Conservation (phyloP, 2,113 vertebrate species). For the Oxyruncus cristatus region DNA sequence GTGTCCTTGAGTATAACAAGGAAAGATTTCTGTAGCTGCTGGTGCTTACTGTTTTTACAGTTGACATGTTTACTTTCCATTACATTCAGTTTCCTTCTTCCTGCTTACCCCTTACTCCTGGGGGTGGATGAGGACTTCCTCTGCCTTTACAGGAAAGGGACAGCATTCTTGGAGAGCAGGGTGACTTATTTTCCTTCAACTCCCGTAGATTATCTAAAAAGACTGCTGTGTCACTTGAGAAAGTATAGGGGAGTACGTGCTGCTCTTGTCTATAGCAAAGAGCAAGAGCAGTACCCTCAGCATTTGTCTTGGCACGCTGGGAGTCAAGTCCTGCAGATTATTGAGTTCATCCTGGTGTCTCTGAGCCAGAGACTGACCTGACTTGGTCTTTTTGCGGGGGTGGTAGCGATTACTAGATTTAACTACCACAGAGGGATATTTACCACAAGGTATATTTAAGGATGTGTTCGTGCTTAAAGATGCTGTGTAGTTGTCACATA, state of each 20-base stretch:
- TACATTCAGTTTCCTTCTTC: background rate
- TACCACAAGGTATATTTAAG: background rate
- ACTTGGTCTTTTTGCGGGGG: background rate
- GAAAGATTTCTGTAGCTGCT: background rate
- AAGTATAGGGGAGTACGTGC: background rate
- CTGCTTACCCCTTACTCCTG: background rate
- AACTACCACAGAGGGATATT: background rate
- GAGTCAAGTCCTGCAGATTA: background rate
- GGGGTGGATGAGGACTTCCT: background rate
- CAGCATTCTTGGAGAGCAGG: background rate
- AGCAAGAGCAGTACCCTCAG: background rate
- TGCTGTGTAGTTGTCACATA: background rate
- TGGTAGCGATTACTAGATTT: background rate
- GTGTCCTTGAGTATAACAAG: background rate
- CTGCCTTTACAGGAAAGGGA: background rate
- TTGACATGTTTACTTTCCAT: slow-evolving; percentile 16
- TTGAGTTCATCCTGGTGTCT: background rate
- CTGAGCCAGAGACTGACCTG: background rate
- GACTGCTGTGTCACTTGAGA: fast-evolving
- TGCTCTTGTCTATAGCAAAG: fast-evolving
- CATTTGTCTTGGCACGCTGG: fast-evolving
- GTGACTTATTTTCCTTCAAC: background rate
- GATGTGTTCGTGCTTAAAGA: background rate
- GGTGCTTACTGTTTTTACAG: background rate
- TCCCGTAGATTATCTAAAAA: background rate